Base-by-base conservation (phyloP, 1,140 invertebrate genomes). In the Danaus melanippus region DNA sequence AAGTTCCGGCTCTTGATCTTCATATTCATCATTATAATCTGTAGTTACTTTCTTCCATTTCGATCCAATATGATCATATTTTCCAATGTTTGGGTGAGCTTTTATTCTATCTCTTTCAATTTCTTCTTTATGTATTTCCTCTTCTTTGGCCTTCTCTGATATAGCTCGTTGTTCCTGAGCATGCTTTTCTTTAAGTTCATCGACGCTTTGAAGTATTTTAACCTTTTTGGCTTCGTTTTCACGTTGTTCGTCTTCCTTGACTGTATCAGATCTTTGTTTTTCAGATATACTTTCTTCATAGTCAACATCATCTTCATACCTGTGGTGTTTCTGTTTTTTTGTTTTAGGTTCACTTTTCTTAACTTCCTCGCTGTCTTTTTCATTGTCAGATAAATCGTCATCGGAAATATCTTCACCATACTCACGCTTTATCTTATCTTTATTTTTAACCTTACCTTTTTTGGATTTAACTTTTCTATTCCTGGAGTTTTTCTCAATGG, bases 151-250 rank as follows among this genome's bases (percentile, higher is more conserved):
- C 51, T 73, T 79, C 62, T 84, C 81, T 11, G 71, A 72, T 65
- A 86, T 78, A 10, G 51, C 52, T 59, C 68, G 68, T 65, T 84
- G 81, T 62, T 86, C 81, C 54, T 75, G 48, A 10, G 69, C 77
- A 59, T 86, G 84, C 17, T 79, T 60, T 60, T 69, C 60, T 73
- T 86, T 86, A 42, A 86, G 62, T 50, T 82, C 75, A 57, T 86
- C 84, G 17, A 86, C 81, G 50, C 64, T 73, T 10, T 64, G 67
- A 12, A 86, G 60, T 43, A 86, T 77, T 50, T 66, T 73, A n/a
- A 71, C 74, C 61, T 86, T 86, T 47, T 75, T 79, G 12, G 66
- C 74, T 62, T 86, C 79, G 50, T 62, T 75, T 63, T 82, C 72
- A 21, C 46, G 66, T 48, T 65, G 59, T 42, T 81, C 71, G 50